Conservation (phyloP, 2,113 vertebrate species). For the Geococcyx californianus region DNA sequence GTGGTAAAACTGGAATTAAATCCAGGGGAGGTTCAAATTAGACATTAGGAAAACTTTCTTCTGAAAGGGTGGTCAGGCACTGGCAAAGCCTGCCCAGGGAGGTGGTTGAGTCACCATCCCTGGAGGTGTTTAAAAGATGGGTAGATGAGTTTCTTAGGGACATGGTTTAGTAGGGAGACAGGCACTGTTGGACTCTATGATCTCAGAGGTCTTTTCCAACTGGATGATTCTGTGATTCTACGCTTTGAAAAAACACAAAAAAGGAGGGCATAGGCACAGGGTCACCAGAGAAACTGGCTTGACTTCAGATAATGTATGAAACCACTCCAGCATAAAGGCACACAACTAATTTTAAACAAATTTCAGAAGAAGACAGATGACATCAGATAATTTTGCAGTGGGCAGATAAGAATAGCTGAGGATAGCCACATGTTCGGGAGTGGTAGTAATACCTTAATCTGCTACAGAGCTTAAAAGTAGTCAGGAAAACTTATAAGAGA, state of each 20-base stretch:
- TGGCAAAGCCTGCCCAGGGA: no score
- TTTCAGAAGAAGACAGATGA: background rate
- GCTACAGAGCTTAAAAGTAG: background rate
- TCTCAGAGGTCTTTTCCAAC: no score
- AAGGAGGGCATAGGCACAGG: background rate
- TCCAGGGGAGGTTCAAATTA: no score
- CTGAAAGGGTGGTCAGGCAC: no score
- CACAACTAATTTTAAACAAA: background rate
- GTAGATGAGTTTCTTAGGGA: no score
- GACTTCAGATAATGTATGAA: background rate
- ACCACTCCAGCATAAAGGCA: background rate
- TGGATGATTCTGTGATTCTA: no score
- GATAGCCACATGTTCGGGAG: background rate
- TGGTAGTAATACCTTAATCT: background rate
- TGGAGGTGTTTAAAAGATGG: no score
- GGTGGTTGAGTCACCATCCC: no score
- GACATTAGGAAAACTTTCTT: no score
- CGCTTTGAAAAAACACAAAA: background rate
- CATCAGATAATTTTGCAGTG: background rate
- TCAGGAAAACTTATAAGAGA: background rate
- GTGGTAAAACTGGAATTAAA: no score
- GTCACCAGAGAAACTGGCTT: background rate
- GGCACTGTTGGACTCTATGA: no score
- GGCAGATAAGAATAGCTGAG: background rate
- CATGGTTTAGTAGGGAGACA: no score